Conservation (phyloP, 30 jellyfish, hydroid and myxozoan species). For the Aurelia aurita complex sp. Pacific region DNA sequence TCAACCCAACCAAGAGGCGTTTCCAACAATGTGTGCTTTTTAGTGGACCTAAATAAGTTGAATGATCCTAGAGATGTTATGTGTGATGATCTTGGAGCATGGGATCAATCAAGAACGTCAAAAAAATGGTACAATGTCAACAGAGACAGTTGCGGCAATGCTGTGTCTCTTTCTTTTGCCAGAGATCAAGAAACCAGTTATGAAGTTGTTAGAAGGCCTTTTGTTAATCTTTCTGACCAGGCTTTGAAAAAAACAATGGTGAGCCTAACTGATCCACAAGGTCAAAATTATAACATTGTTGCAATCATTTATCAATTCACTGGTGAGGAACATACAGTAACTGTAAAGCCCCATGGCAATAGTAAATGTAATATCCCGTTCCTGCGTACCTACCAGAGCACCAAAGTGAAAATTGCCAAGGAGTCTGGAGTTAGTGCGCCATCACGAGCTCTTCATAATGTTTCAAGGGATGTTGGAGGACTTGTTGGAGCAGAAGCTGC, state of each 20-base stretch:
- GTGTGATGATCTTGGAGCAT: too few relatives aligned
- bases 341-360: conserved; percentile 12
- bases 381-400: conserved; percentile 29
- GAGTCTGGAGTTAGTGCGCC: neutral
- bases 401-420: conserved; percentile 2
- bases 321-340: conserved; percentile 19
- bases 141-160: too few relatives aligned
- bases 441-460: conserved; percentile 4
- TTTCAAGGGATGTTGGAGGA: neutral
- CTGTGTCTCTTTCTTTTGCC: neutral
- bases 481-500: neutral
- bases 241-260: conserved; percentile 11
- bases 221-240: neutral
- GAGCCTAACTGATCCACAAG: neutral
- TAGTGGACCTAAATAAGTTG: too few relatives aligned
- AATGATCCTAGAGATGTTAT: neutral
- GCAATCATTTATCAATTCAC: neutral
- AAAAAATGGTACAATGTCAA: too few relatives aligned
- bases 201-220: conserved; percentile 24
- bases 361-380: neutral
- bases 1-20: too few relatives aligned
- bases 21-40: too few relatives aligned
- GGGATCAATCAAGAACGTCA: too few relatives aligned
- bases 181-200: neutral
- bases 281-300: neutral